Percentiles rank a stretch among this genome's conserved stretches.
Evolutionary conservation across 1,140 invertebrate genomes (phyloP).

Genomic region (Cydia amplana): DNA sequence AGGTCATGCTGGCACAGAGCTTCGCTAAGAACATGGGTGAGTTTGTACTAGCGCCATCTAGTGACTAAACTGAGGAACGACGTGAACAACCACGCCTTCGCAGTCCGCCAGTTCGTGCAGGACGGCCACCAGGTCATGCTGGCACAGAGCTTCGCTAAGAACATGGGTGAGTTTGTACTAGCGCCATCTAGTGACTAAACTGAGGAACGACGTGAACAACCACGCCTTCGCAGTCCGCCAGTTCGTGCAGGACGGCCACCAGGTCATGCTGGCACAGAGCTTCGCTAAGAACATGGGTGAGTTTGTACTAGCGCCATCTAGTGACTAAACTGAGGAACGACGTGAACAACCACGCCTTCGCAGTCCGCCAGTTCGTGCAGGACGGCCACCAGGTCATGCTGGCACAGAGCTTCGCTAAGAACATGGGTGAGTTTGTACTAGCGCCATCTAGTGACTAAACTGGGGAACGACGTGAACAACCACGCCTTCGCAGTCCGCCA

Average conservation of each 20-base stretch:
- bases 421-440: no score
- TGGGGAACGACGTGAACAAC: no score
- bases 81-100: slow-evolving; percentile 92
- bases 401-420: no score
- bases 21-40: slow-evolving; percentile 99
- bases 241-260: slow-evolving; percentile 96
- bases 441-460: no score
- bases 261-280: slow-evolving; percentile 95
- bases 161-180: slow-evolving; percentile 94
- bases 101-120: slow-evolving; percentile 94
- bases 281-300: slow-evolving; percentile 99
- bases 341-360: no score
- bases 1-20: slow-evolving; percentile 95
- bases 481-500: no score
- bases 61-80: slow-evolving; percentile 62
- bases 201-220: slow-evolving; percentile 83
- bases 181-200: not conserved
- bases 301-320: no score
- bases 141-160: slow-evolving; percentile 98
- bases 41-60: slow-evolving; percentile 11
- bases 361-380: no score
- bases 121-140: slow-evolving; percentile 95
- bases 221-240: slow-evolving; percentile 95
- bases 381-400: no score
- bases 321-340: no score